These are phyloP conservation scores for Acromyrmex echinatior DNA, from an alignment of 1,140 invertebrate genomes.

Conservation along the genomic window DNA sequence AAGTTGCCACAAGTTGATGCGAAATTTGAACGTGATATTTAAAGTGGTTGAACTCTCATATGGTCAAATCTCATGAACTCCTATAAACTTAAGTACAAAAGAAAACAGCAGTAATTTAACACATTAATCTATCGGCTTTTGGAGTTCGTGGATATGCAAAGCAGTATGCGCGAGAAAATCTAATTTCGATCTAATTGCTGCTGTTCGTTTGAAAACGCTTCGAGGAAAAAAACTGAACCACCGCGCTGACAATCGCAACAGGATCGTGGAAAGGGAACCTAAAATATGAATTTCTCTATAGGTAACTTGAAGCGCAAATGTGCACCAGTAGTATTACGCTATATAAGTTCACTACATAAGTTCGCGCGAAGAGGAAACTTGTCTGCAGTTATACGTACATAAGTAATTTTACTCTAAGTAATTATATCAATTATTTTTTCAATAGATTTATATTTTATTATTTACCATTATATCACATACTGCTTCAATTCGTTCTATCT, in stretches of 20 bases:
- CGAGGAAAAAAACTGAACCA: neutral
- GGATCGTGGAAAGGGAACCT: constrained; percentile 18
- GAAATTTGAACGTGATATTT: too few species aligned
- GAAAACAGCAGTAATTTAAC: too few species aligned
- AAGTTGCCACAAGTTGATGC: too few species aligned
- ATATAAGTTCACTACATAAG: neutral
- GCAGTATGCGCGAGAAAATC: neutral
- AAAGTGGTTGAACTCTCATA: too few species aligned
- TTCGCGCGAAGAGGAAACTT: neutral
- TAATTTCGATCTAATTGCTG: neutral
- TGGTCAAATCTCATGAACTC: too few species aligned
- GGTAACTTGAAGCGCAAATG: neutral
- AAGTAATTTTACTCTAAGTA: neutral
- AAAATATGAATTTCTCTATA: neutral
- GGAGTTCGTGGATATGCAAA: neutral
- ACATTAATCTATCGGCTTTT: too few species aligned
- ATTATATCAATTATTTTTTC: constrained; percentile 14
- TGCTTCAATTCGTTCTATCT: neutral
- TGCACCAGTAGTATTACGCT: neutral
- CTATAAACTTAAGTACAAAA: too few species aligned
- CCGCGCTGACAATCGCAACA: neutral
- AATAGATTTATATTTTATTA: neutral
- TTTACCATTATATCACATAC: neutral
- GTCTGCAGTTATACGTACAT: neutral
- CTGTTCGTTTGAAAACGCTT: neutral